Percentiles rank a stretch among this genome's conserved stretches.
phyloP scores from a whole-genome alignment of 2,797 vertebrate genomes.

The Potorous gilbertii region DNA sequence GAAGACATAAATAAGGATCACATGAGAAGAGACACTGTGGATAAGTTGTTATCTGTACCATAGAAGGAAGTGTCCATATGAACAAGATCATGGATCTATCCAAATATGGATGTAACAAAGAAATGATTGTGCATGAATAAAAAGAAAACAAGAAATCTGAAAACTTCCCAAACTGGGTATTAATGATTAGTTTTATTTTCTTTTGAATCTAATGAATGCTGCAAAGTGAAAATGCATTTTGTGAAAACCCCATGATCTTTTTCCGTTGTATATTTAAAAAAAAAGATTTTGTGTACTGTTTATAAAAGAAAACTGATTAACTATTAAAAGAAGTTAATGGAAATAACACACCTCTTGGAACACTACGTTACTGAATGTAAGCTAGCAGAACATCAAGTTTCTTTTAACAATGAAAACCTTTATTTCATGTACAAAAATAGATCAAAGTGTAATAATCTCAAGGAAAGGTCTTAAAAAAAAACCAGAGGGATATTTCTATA shows the following conservation, averaged over 20 bases:
- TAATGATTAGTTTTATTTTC: not conserved
- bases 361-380: slow-evolving; percentile 67
- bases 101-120: not conserved
- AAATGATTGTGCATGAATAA: not conserved
- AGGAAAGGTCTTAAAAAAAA: slow-evolving; percentile 71
- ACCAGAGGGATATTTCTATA: not conserved
- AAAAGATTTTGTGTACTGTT: slow-evolving; percentile 44
- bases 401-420: slow-evolving; percentile 80
- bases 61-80: not conserved
- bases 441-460: slow-evolving; percentile 66
- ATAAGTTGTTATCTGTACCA: not conserved
- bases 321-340: slow-evolving; percentile 63
- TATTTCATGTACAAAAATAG: slow-evolving; percentile 75
- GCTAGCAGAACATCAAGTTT: slow-evolving; percentile 71
- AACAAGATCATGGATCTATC: not conserved
- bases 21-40: not conserved
- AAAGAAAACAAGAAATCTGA: not conserved
- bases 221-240: not conserved
- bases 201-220: not conserved
- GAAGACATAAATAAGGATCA: not conserved
- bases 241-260: not conserved
- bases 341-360: slow-evolving; percentile 70
- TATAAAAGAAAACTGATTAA: slow-evolving; percentile 66
- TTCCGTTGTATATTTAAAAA: slow-evolving; percentile 13
- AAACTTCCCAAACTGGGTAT: not conserved